Evolutionary conservation across 2,888 invertebrate genomes (phyloP).

Genomic region (Rhamnusium bicolor): DNA sequence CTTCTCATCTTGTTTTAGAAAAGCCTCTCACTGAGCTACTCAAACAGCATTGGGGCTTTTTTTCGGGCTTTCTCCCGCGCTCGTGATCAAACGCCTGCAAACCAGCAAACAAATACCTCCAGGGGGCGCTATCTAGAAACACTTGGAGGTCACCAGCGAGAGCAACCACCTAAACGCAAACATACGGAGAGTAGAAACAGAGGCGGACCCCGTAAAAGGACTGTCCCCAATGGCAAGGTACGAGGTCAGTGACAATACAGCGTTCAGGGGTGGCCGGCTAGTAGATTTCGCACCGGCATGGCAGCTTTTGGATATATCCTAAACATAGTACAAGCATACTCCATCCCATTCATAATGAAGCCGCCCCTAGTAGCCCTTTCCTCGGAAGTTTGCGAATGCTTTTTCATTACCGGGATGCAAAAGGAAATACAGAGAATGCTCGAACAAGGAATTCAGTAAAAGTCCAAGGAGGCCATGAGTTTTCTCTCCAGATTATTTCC

Average conservation of each 20-base stretch:
- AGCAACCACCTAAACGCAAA: not conserved
- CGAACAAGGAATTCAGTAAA: too few species aligned
- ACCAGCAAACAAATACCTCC: not conserved
- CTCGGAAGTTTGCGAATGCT: not conserved
- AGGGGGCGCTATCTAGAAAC: not conserved
- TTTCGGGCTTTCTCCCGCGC: conserved; percentile 10
- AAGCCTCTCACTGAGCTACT: conserved; percentile 21
- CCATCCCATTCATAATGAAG: not conserved
- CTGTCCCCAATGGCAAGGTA: too few species aligned
- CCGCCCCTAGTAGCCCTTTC: not conserved
- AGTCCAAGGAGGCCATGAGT: too few species aligned
- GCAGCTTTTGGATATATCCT: too few species aligned
- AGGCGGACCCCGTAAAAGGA: too few species aligned
- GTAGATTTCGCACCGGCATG: too few species aligned
- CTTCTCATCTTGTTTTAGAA: conserved; percentile 20
- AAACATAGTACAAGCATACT: too few species aligned
- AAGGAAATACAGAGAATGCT: too few species aligned
- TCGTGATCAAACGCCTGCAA: not conserved
- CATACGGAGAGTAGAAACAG: too few species aligned
- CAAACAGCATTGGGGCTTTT: conserved; percentile 36
- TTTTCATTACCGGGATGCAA: not conserved
- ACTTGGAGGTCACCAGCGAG: not conserved
- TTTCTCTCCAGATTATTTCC: too few species aligned
- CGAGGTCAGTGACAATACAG: too few species aligned
- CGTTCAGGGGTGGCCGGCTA: too few species aligned